Percentiles rank a stretch among this genome's conserved stretches.
These are phyloP conservation scores for Semnornis frantzii DNA, from an alignment of 2,113 vertebrate species.

Conservation along the genomic window DNA sequence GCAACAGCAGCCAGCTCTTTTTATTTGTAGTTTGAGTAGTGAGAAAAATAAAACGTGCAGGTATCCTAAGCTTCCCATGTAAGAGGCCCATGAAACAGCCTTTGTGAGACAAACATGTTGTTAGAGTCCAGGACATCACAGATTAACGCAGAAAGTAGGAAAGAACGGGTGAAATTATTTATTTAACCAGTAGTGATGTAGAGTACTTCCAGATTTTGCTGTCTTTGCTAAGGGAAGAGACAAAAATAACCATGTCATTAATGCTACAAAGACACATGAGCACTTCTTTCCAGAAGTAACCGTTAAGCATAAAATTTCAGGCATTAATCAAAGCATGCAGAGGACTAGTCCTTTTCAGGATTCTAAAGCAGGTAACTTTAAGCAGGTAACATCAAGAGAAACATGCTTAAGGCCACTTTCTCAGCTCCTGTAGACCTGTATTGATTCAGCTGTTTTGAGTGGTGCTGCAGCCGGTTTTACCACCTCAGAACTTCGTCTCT, in stretches of 20 bases:
- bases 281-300: slow-evolving; percentile 41
- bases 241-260: slow-evolving; percentile 40
- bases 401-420: neutral
- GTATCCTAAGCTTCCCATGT: neutral
- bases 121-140: neutral
- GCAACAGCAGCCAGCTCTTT: neutral
- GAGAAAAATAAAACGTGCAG: neutral
- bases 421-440: neutral
- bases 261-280: slow-evolving; percentile 19
- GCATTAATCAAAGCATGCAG: slow-evolving; percentile 12
- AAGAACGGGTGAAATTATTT: slow-evolving; percentile 42
- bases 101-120: neutral
- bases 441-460: neutral
- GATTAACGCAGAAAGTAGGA: neutral
- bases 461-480: neutral
- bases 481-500: neutral
- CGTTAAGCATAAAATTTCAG: slow-evolving; percentile 28
- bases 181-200: neutral
- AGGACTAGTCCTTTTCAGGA: neutral
- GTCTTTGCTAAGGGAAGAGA: slow-evolving; percentile 23
- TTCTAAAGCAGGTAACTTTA: neutral
- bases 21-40: neutral
- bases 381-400: neutral
- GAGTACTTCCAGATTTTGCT: slow-evolving; percentile 13
- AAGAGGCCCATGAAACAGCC: neutral